Percentiles rank a stretch among this genome's conserved stretches.
Conservation (phyloP, 2,888 invertebrate genomes). For the Nephrotoma flavescens region DNA sequence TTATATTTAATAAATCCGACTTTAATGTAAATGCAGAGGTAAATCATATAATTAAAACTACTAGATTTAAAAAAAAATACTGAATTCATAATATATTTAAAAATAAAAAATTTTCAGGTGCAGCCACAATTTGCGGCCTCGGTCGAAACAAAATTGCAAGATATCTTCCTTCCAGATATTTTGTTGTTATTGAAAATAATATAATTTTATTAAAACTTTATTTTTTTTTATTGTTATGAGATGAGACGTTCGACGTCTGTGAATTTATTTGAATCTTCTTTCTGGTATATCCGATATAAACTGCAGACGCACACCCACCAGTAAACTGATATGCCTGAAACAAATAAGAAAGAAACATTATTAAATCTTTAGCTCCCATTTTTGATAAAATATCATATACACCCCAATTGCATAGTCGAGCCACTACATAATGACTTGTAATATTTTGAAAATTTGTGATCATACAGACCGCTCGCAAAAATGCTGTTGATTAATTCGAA, state of each 20-base stretch:
- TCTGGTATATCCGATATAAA: background rate
- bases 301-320: background rate
- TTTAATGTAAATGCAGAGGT: background rate
- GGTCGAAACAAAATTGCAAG: conserved; percentile 23
- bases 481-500: too few species aligned
- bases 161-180: conserved; percentile 24
- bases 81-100: background rate
- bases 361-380: too few species aligned
- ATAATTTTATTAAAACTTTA: background rate
- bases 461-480: too few species aligned
- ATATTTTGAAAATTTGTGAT: too few species aligned
- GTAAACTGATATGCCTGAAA: background rate
- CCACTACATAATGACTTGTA: too few species aligned
- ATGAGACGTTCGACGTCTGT: background rate
- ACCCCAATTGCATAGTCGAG: too few species aligned
- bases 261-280: background rate
- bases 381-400: too few species aligned
- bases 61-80: background rate
- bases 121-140: conserved; percentile 12
- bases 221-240: background rate
- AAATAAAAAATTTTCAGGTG: background rate
- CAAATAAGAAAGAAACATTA: background rate
- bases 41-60: background rate
- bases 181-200: conserved; percentile 23
- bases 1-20: background rate